These are phyloP conservation scores for Punctoribates punctum DNA, from an alignment of 2,888 invertebrate species.

Conservation along the genomic window DNA sequence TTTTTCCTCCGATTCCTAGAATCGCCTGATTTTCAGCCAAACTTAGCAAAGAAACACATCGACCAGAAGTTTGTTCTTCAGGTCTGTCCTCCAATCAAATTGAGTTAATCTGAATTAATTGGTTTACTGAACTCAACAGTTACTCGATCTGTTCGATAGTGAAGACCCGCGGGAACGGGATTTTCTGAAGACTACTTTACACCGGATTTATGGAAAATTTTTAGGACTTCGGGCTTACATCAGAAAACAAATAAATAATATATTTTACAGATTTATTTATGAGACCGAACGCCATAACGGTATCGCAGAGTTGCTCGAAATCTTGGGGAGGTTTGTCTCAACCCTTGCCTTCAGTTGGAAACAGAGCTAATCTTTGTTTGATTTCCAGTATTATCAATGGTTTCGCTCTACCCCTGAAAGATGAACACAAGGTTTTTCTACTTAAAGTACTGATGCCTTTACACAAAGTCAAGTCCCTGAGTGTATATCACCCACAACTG, in stretches of 20 bases:
- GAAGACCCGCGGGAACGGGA: slow-evolving; percentile 99
- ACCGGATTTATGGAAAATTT: slow-evolving; percentile 99
- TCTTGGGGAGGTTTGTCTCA: slow-evolving; percentile 78
- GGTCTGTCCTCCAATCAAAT: slow-evolving; percentile 58
- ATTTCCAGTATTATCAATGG: slow-evolving; percentile 91
- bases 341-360: no score
- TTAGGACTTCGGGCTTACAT: slow-evolving; percentile 97
- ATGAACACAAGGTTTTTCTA: slow-evolving; percentile 98
- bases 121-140: slow-evolving; percentile 57
- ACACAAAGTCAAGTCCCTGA: slow-evolving; percentile 97
- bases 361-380: no score
- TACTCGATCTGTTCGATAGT: slow-evolving; percentile 97
- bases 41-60: slow-evolving; percentile 86
- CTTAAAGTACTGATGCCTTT: slow-evolving; percentile 96
- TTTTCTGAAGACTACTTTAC: slow-evolving; percentile 96
- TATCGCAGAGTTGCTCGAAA: slow-evolving; percentile 96
- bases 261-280: slow-evolving; percentile 96
- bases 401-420: slow-evolving; percentile 96
- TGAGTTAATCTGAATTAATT: not conserved
- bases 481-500: slow-evolving; percentile 90
- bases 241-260: slow-evolving; percentile 99
- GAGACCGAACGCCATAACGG: slow-evolving; percentile 99
- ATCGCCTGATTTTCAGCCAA: slow-evolving; percentile 96
- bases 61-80: slow-evolving; percentile 98
- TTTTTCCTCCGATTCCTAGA: slow-evolving; percentile 96